These are phyloP conservation scores for Adelphocoris suturalis DNA, from an alignment of 2,888 invertebrate genomes.

Conservation along the genomic window DNA sequence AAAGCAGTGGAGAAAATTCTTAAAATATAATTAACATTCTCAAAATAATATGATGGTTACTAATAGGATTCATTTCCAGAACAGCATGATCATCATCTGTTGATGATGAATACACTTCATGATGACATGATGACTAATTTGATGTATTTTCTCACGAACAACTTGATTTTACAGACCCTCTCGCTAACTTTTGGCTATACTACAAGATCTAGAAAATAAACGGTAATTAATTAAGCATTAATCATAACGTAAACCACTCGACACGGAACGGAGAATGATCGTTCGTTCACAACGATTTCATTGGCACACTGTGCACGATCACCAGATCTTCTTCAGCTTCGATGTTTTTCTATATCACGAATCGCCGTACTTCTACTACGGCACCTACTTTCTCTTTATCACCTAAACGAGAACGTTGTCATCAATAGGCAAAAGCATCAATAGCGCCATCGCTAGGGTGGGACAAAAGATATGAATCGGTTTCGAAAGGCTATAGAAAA, in stretches of 20 bases:
- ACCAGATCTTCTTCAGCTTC: slow-evolving; percentile 2
- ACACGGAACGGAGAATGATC: neutral
- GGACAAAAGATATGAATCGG: too few relatives aligned
- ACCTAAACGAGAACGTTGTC: slow-evolving; percentile 3
- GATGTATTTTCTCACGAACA: neutral
- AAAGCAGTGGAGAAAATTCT: too few relatives aligned
- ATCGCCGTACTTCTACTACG: neutral
- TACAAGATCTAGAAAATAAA: slow-evolving; percentile 45
- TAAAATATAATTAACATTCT: too few relatives aligned
- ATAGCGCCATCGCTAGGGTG: too few relatives aligned
- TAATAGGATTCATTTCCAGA: too few relatives aligned
- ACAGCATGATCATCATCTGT: too few relatives aligned
- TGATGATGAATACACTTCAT: too few relatives aligned
- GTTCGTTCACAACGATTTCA: neutral
- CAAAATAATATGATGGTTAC: too few relatives aligned
- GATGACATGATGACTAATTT: too few relatives aligned
- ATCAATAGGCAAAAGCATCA: neutral
- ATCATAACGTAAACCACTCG: neutral
- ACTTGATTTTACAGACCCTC: slow-evolving; percentile 62
- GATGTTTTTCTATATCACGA: neutral
- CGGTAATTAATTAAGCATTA: neutral
- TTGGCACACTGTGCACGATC: neutral
- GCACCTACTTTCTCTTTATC: neutral
- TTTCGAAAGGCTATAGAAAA: too few relatives aligned
- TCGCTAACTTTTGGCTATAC: slow-evolving; percentile 66